Evolutionary conservation across 2,888 invertebrate species (phyloP), one percentile per base, ranked within the genome.

Genomic region (Dysmachus trigonus): DNA sequence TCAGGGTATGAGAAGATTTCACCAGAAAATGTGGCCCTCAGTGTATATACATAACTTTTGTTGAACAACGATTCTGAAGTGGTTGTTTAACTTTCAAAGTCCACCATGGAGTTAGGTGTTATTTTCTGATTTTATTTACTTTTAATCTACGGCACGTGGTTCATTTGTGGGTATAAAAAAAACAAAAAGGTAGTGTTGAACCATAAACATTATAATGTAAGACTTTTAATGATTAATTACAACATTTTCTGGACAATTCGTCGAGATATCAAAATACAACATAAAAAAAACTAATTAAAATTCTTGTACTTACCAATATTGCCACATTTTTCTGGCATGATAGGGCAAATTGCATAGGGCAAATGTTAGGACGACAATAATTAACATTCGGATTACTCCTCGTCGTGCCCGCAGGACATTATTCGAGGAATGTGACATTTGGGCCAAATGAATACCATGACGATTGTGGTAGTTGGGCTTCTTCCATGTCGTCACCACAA

Each of bases 301-400:
- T 13, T 76, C 5, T 0, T 62, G n/a, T 86, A 91, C 91, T 91
- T 87, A 92, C 96, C 96, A 97, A 91, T 96, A 96, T 90, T 96
- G 96, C 96, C 97, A 97, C 94, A 97, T 95, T 91, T 97, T 97
- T 51, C 97, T 94, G 0, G 96, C 96, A 92, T 98, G 98, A 92
- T 96, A 96, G 0, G 98, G 98, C 87, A 98, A 93, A 91, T 98
- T 97, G 93, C 98, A 97, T 51, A 97, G 90, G 18, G 97, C 97
- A 92, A 98, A 98, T 84, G 97, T 96, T 88, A 96, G 93, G 79
- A 98, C 97, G 77, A 98, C 96, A 35, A 96, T 95, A 87, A 98
- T 96, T 88, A 98, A 94, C 95, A 98, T 96, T 88, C 97, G 95
- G 88, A 98, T 97, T 79, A 98, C 98, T 77, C 97, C 96, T 41